phyloP scores from a whole-genome alignment of 2,888 invertebrate species.

The Hermodice carunculata region DNA sequence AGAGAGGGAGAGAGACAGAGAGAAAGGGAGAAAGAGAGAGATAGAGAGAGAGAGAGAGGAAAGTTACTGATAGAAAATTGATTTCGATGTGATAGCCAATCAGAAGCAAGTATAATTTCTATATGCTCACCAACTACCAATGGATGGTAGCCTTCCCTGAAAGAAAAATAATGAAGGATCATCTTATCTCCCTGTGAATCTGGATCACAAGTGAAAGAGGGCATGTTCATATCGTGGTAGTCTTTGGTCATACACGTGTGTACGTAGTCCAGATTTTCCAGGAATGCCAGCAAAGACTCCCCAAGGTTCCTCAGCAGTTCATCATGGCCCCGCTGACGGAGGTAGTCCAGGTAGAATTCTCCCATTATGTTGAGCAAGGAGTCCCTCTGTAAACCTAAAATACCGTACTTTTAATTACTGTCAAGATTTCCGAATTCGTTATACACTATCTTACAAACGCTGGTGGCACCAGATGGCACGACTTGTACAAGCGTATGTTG shows the following conservation, averaged over 20 bases:
- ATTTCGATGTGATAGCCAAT: no score
- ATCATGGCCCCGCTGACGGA: conserved; percentile 48
- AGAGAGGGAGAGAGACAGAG: no score
- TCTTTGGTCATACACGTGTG: conserved; percentile 49
- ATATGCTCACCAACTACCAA: conserved; percentile 51
- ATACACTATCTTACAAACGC: no score
- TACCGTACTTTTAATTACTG: no score
- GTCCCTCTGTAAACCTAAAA: conserved; percentile 45
- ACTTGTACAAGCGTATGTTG: no score
- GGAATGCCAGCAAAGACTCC: conserved; percentile 44
- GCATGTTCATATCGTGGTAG: conserved; percentile 51
- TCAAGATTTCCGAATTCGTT: no score
- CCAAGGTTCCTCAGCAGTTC: conserved; percentile 53
- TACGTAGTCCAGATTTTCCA: conserved; percentile 55
- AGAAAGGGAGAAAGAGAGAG: no score
- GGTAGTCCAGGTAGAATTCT: conserved; percentile 46
- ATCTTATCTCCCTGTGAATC: conserved; percentile 50
- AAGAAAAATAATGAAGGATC: conserved; percentile 55
- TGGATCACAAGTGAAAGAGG: conserved; percentile 54
- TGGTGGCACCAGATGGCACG: no score
- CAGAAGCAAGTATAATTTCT: no score
- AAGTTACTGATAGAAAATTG: no score
- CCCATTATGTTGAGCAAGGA: conserved; percentile 50
- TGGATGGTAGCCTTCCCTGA: conserved; percentile 46
- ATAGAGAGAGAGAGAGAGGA: no score